Conservation (phyloP, 2,888 invertebrate species). For the Dryomyza anilis region DNA sequence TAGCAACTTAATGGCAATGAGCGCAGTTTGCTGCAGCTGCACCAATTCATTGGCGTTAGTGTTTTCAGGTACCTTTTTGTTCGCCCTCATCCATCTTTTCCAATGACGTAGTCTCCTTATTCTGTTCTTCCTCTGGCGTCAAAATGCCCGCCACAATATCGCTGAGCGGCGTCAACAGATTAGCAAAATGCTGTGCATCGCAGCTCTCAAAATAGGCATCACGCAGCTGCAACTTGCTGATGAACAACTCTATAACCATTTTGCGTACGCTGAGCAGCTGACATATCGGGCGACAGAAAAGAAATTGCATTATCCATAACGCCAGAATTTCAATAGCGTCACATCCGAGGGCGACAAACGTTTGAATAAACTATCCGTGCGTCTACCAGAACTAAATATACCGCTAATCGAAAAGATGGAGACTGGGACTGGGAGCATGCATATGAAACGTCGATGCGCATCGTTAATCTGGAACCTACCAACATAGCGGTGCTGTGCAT, state of each 20-base stretch:
- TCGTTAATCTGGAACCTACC: slow-evolving; percentile 72
- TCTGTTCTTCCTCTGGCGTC: no score
- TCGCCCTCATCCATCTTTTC: no score
- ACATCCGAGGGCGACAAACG: no score
- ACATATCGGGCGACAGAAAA: slow-evolving; percentile 75
- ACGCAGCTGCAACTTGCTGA: slow-evolving; percentile 76
- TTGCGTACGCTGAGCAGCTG: slow-evolving; percentile 73
- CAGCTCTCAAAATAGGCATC: slow-evolving; percentile 67
- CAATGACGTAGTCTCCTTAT: slow-evolving; percentile 53
- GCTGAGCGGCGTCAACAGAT: slow-evolving; percentile 68
- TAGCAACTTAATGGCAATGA: slow-evolving; percentile 81
- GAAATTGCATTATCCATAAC: slow-evolving; percentile 80
- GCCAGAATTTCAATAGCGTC: no score
- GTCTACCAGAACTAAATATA: slow-evolving; percentile 76
- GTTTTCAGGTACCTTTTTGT: no score
- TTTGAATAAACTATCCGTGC: slow-evolving; percentile 80
- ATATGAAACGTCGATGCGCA: slow-evolving; percentile 77
- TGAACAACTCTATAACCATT: slow-evolving; percentile 84
- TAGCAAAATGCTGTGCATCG: slow-evolving; percentile 63
- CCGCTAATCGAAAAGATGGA: slow-evolving; percentile 88
- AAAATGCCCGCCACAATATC: slow-evolving; percentile 66
- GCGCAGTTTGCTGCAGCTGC: slow-evolving; percentile 78
- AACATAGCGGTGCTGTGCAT: slow-evolving; percentile 78
- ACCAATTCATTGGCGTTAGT: slow-evolving; percentile 64
- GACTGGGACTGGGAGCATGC: slow-evolving; percentile 89